Percentiles rank a stretch among this genome's conserved stretches.
Conservation (phyloP, 2,113 vertebrate species). For the Heterochromis multidens region DNA sequence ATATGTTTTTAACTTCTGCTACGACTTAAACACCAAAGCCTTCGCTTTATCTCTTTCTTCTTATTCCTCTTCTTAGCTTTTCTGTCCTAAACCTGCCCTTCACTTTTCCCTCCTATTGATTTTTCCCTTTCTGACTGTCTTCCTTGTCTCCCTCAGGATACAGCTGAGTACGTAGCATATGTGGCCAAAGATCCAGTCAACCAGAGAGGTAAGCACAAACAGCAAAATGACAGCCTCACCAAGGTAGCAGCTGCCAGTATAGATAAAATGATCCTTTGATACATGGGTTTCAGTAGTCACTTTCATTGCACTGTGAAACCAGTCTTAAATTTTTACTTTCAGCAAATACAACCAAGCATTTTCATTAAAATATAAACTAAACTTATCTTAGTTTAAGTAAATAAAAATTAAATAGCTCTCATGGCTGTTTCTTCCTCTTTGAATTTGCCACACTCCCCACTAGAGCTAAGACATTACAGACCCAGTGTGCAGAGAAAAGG, state of each 20-base stretch:
- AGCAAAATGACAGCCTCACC: not conserved
- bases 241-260: not conserved
- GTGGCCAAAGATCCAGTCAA: constrained; percentile 99
- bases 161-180: constrained; percentile 82
- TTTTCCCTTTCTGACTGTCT: constrained; percentile 21
- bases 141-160: constrained; percentile 61
- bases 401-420: not conserved
- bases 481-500: not conserved
- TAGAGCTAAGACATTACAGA: not conserved
- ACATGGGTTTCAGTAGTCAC: not conserved
- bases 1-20: constrained; percentile 27
- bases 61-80: constrained; percentile 9
- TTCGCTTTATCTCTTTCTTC: constrained; percentile 26
- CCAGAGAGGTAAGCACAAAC: constrained; percentile 87
- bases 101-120: constrained; percentile 3
- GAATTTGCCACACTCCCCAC: not conserved
- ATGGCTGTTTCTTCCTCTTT: not conserved
- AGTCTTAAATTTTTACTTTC: not conserved
- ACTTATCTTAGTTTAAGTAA: not conserved
- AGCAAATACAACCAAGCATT: not conserved
- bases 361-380: constrained; percentile 10
- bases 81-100: constrained; percentile 30
- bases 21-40: constrained; percentile 14
- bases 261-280: not conserved
- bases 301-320: not conserved